Percentiles rank a stretch among this genome's conserved stretches.
These are phyloP conservation scores for Margarornis squamiger DNA, from an alignment of 2,797 vertebrate genomes.

Conservation along the genomic window DNA sequence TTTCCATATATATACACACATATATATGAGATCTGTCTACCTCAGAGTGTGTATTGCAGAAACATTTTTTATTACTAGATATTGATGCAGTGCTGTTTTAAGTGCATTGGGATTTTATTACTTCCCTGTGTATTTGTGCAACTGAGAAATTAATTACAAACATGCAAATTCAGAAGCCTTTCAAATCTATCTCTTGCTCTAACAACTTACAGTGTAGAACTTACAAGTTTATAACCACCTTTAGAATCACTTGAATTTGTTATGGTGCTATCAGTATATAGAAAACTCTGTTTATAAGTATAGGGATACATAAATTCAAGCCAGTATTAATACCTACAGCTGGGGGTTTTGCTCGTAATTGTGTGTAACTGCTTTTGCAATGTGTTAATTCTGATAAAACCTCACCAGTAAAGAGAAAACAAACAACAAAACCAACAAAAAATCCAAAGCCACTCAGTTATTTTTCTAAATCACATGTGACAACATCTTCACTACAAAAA, in stretches of 20 bases:
- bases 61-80: background rate
- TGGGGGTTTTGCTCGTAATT: background rate
- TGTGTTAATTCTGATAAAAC: slow-evolving; percentile 49
- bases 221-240: slow-evolving; percentile 59
- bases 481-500: slow-evolving; percentile 24
- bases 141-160: slow-evolving; percentile 17
- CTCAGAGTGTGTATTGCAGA: slow-evolving; percentile 68
- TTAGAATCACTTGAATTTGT: slow-evolving; percentile 75
- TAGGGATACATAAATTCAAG: slow-evolving; percentile 14
- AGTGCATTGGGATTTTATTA: background rate
- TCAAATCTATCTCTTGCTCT: slow-evolving; percentile 22
- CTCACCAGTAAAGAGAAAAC: slow-evolving; percentile 26
- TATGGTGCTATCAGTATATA: slow-evolving; percentile 75
- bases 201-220: slow-evolving; percentile 5
- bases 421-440: background rate
- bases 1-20: background rate
- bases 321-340: background rate
- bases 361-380: slow-evolving; percentile 54
- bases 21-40: slow-evolving; percentile 69
- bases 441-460: background rate
- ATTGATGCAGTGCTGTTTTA: background rate
- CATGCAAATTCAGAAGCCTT: slow-evolving; percentile 14
- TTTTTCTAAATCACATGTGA: slow-evolving; percentile 58
- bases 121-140: slow-evolving; percentile 28
- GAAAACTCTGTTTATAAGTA: slow-evolving; percentile 16